A percentile compares a stretch with the other conserved stretches of the same genome.
These are phyloP conservation scores for Cydia splendana DNA, from an alignment of 1,140 invertebrate species.

Conservation along the genomic window DNA sequence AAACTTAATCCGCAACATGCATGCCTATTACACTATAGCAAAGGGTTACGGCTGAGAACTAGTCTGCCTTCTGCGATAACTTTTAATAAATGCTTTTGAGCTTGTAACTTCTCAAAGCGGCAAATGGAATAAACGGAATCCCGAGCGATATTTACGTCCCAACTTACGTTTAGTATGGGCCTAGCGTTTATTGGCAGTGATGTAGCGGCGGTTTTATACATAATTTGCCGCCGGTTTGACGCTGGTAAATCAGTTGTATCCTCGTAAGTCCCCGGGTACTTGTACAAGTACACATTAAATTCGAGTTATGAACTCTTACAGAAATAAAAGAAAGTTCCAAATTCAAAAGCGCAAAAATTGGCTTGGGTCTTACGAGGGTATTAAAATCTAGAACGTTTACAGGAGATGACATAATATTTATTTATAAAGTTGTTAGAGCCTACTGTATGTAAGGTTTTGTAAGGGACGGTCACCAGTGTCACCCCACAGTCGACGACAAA, in stretches of 20 bases:
- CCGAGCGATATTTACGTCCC: not conserved
- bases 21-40: constrained; percentile 23
- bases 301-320: too few species aligned
- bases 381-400: too few species aligned
- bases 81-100: constrained; percentile 15
- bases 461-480: too few species aligned
- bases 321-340: too few species aligned
- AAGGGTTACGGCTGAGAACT: constrained; percentile 9
- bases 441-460: too few species aligned
- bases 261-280: too few species aligned
- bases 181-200: not conserved
- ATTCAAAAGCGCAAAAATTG: too few species aligned
- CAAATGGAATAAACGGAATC: constrained; percentile 7
- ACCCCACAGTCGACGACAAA: too few species aligned
- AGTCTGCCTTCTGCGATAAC: constrained; percentile 16
- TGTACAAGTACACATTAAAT: too few species aligned
- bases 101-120: not conserved
- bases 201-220: not conserved
- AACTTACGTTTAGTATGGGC: not conserved
- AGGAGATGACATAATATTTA: too few species aligned
- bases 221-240: not conserved
- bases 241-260: not conserved
- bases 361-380: too few species aligned
- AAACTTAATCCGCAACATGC: not conserved
- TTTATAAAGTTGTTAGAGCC: too few species aligned